Percentiles rank a stretch among this genome's conserved stretches.
Evolutionary conservation across 2,888 invertebrate species (phyloP).

Genomic region (Druceiella hillmani): DNA sequence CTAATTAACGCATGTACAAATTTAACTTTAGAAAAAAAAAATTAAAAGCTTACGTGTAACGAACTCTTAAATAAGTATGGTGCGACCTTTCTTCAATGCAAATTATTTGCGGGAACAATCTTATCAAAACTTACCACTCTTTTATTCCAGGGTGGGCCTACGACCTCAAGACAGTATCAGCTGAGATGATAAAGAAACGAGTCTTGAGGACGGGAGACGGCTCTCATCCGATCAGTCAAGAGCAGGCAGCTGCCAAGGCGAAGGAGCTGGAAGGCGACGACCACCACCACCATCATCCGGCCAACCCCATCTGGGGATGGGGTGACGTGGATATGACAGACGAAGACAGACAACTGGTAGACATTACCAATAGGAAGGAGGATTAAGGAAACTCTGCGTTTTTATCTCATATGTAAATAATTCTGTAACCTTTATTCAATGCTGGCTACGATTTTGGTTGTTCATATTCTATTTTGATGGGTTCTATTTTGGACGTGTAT

Average conservation of each 20-base stretch:
- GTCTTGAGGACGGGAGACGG: conserved; percentile 72
- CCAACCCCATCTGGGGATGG: conserved; percentile 73
- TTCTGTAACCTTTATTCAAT: too few relatives aligned
- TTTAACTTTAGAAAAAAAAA: too few relatives aligned
- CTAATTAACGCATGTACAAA: too few relatives aligned
- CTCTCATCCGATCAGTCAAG: conserved; percentile 38
- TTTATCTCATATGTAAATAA: too few relatives aligned
- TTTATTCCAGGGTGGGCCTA: conserved; percentile 83
- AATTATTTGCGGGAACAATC: too few relatives aligned
- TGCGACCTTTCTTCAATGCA: not conserved
- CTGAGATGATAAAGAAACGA: conserved; percentile 64
- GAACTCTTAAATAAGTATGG: too few relatives aligned
- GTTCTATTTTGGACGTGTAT: too few relatives aligned
- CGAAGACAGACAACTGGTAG: conserved; percentile 57
- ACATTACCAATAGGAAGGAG: conserved; percentile 33
- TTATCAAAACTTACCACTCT: too few relatives aligned
- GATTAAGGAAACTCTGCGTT: not conserved
- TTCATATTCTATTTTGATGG: too few relatives aligned
- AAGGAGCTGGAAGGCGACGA: conserved; percentile 31
- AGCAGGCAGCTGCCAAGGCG: conserved; percentile 20
- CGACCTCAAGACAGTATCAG: conserved; percentile 74
- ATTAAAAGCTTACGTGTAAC: too few relatives aligned
- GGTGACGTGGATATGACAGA: conserved; percentile 69
- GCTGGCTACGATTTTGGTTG: too few relatives aligned
- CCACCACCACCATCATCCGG: conserved; percentile 45